phyloP scores from a whole-genome alignment of 1,140 invertebrate genomes.

The Pseudomyrmex gracilis region DNA sequence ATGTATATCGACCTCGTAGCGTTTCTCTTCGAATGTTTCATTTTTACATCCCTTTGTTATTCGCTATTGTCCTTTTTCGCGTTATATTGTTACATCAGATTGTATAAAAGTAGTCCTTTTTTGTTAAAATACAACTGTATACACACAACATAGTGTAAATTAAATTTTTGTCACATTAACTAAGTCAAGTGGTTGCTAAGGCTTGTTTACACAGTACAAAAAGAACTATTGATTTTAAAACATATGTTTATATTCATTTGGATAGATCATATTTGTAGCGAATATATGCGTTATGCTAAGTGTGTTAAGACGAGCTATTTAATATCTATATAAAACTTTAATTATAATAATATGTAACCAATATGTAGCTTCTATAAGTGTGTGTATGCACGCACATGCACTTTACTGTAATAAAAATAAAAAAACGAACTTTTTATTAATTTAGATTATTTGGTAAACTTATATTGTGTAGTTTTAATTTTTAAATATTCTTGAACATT shows the following conservation, averaged over 20 bases:
- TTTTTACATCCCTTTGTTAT: neutral
- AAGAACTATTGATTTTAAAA: constrained; percentile 62
- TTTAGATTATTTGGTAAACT: neutral
- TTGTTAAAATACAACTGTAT: constrained; percentile 1
- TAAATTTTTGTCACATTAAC: neutral
- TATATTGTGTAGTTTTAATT: neutral
- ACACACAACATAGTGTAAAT: neutral
- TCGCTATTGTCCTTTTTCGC: neutral
- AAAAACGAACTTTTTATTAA: too few species aligned
- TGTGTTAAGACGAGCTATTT: neutral
- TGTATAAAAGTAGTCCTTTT: neutral
- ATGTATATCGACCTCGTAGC: constrained; percentile 27
- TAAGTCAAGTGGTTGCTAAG: constrained; percentile 71
- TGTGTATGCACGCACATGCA: too few species aligned
- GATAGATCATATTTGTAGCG: constrained; percentile 20
- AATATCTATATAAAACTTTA: neutral
- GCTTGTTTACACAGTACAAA: constrained; percentile 70
- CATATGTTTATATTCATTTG: constrained; percentile 2
- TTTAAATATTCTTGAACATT: neutral
- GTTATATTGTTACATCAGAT: neutral
- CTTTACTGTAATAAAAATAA: too few species aligned
- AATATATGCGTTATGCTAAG: constrained; percentile 1
- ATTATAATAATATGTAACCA: neutral
- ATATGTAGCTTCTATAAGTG: neutral
- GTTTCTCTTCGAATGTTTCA: too few species aligned